Evolutionary conservation across 2,113 vertebrate species (phyloP).

Genomic region (Elephas maximus): DNA sequence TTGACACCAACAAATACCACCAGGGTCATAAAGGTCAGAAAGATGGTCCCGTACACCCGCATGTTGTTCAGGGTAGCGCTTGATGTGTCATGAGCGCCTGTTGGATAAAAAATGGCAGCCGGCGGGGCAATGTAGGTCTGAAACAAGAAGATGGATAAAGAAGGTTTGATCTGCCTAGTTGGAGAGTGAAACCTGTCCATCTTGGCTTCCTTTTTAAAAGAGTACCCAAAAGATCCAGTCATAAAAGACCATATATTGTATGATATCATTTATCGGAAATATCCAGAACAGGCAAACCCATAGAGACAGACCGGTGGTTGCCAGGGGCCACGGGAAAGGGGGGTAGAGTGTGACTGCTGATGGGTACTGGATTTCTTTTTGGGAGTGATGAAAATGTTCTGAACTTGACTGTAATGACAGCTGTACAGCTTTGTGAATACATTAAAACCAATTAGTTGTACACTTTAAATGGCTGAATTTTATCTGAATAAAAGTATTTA

Average conservation of each 20-base stretch:
- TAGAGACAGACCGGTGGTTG: not conserved
- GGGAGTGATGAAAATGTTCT: not conserved
- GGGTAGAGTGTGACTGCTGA: not conserved
- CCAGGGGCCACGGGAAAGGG: not conserved
- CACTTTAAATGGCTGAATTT: not conserved
- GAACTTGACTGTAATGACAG: not conserved
- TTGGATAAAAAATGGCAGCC: slow-evolving; percentile 95
- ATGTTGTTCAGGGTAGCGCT: slow-evolving; percentile 97
- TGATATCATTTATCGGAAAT: not conserved
- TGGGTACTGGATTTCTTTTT: not conserved
- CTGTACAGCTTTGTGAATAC: not conserved
- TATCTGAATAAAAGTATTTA: slow-evolving; percentile 9
- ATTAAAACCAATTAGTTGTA: not conserved
- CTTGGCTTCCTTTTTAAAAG: slow-evolving; percentile 58
- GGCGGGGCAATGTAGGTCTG: slow-evolving; percentile 97
- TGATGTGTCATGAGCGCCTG: slow-evolving; percentile 90
- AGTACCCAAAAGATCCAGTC: not conserved
- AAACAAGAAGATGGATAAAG: slow-evolving; percentile 77
- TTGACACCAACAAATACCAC: slow-evolving; percentile 99
- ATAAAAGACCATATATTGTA: not conserved
- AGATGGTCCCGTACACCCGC: slow-evolving; percentile 97
- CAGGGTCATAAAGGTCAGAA: slow-evolving; percentile 96
- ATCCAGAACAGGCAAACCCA: not conserved
- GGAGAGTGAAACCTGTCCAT: not conserved
- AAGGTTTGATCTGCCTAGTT: not conserved